Evolutionary conservation across 2,888 invertebrate species (phyloP).

Genomic region (Xestia c-nigrum): DNA sequence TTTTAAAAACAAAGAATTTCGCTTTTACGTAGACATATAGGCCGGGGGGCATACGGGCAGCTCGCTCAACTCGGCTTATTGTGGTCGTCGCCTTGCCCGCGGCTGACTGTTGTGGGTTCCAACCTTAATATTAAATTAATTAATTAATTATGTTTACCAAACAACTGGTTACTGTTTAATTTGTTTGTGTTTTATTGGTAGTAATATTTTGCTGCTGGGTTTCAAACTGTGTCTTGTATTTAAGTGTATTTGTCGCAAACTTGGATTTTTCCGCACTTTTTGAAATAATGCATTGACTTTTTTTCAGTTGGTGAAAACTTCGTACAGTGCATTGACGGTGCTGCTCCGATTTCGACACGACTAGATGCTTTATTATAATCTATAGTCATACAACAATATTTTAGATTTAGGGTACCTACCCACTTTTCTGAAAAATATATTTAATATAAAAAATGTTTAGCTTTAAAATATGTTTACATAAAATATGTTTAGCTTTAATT

Average conservation of each 20-base stretch:
- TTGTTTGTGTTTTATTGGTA: constrained; percentile 27
- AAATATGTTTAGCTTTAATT: neutral
- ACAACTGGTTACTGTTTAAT: constrained; percentile 34
- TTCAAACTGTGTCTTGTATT: neutral
- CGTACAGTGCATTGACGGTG: constrained; percentile 85
- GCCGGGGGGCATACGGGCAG: constrained; percentile 10
- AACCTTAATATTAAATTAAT: constrained; percentile 43
- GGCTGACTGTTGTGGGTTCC: constrained; percentile 38
- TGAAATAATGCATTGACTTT: constrained; percentile 5
- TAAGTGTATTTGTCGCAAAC: too few relatives aligned
- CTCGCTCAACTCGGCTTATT: constrained; percentile 13
- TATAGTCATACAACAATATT: neutral
- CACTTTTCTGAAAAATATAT: neutral
- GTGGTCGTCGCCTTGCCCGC: constrained; percentile 32
- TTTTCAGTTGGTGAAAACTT: constrained; percentile 86
- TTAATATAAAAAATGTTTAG: neutral
- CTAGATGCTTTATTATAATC: constrained; percentile 23
- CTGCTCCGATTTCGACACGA: constrained; percentile 76
- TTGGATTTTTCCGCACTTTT: neutral
- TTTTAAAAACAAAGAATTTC: constrained; percentile 20
- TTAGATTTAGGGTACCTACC: neutral
- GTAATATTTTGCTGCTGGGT: neutral
- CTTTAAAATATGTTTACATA: too few relatives aligned
- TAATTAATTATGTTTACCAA: constrained; percentile 53
- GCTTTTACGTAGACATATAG: constrained; percentile 11